Evolutionary conservation across 2,797 vertebrate species (phyloP).

Genomic region (Meriones psammophilus): DNA sequence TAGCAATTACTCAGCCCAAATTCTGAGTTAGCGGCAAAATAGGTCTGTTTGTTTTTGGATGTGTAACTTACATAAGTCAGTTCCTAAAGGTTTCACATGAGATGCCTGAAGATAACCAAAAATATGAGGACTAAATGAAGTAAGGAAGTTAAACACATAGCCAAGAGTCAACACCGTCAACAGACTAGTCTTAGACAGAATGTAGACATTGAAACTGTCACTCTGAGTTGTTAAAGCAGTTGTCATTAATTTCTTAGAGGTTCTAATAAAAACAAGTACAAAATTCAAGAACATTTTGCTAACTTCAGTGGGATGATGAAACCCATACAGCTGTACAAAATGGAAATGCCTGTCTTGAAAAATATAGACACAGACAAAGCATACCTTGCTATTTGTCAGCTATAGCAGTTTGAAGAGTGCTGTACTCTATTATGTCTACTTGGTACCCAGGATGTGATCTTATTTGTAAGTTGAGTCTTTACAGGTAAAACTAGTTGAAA

Average conservation of each 20-base stretch:
- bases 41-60: not conserved
- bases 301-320: not conserved
- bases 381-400: no score
- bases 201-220: not conserved
- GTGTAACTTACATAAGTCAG: not conserved
- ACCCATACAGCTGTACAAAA: not conserved
- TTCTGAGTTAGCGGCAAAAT: not conserved
- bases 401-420: not conserved
- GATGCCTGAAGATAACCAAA: not conserved
- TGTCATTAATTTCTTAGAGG: not conserved
- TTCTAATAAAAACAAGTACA: constrained; percentile 3
- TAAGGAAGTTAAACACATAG: not conserved
- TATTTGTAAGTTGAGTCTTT: not conserved
- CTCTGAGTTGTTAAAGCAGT: not conserved
- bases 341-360: not conserved
- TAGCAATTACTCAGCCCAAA: not conserved
- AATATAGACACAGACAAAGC: not conserved
- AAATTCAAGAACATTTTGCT: not conserved
- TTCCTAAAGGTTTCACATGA: not conserved
- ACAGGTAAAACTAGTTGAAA: not conserved
- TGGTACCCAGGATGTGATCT: not conserved
- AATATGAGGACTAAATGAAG: not conserved
- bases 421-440: not conserved
- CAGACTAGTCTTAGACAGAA: not conserved
- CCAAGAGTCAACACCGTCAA: not conserved